Evolutionary conservation across 2,888 invertebrate species (phyloP).

Genomic region (Muscina levida): DNA sequence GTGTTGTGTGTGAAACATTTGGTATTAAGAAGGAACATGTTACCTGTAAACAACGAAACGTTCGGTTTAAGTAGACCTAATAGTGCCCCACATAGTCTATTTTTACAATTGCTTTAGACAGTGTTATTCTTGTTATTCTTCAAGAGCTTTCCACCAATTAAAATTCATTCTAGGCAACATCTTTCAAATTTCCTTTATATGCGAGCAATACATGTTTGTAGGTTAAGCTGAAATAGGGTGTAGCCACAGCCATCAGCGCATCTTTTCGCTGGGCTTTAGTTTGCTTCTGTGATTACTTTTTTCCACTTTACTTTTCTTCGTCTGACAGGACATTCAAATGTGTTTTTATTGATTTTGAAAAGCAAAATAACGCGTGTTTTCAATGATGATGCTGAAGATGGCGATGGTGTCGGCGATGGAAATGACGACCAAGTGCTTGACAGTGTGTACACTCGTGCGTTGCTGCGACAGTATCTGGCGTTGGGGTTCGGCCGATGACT

Average conservation of each 20-base stretch:
- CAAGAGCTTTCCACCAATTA: no score
- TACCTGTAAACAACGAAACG: no score
- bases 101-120: no score
- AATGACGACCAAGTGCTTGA: conserved; percentile 23
- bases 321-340: conserved; percentile 69
- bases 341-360: conserved; percentile 68
- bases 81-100: no score
- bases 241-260: background rate
- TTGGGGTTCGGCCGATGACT: conserved; percentile 36
- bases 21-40: no score
- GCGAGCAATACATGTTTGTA: no score
- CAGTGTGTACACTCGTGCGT: conserved; percentile 1
- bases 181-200: conserved; percentile 17
- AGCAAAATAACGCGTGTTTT: conserved; percentile 52
- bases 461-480: background rate
- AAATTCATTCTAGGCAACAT: conserved; percentile 27
- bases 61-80: no score
- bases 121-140: no score
- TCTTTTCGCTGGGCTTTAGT: conserved; percentile 40
- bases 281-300: conserved; percentile 53
- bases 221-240: no score
- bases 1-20: background rate
- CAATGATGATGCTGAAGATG: conserved; percentile 36
- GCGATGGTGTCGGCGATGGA: conserved; percentile 38
- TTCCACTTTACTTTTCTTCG: conserved; percentile 28